Evolutionary conservation across 1,140 invertebrate species (phyloP).

Genomic region (Zaprionus capensis): DNA sequence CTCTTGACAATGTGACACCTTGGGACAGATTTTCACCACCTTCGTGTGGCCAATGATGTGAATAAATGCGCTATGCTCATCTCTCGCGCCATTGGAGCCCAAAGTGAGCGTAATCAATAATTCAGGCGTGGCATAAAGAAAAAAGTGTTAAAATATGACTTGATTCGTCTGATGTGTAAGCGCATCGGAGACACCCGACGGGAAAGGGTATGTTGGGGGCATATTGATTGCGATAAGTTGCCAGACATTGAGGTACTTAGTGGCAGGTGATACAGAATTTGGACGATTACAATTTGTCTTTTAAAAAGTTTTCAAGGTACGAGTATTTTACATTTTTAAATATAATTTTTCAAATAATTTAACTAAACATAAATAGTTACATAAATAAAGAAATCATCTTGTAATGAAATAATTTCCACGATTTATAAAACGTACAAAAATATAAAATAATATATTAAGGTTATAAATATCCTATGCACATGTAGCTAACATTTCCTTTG

Average conservation of each 20-base stretch:
- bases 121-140: conserved; percentile 14
- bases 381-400: no score
- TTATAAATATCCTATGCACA: no score
- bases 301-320: neutral
- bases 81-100: conserved; percentile 32
- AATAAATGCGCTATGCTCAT: conserved; percentile 39
- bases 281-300: no score
- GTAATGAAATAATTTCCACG: no score
- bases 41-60: conserved; percentile 27
- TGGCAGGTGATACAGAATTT: neutral
- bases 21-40: conserved; percentile 2
- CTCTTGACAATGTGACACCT: neutral
- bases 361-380: neutral
- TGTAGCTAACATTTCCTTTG: no score
- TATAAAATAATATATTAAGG: no score
- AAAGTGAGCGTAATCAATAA: conserved; percentile 43
- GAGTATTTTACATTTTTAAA: neutral
- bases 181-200: neutral
- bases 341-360: neutral
- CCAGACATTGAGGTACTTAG: neutral
- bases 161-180: conserved; percentile 19
- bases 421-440: no score
- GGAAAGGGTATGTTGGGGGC: neutral
- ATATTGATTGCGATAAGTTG: neutral
- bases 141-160: conserved; percentile 46